A percentile compares a stretch with the other conserved stretches of the same genome.
Conservation (phyloP, 2,797 vertebrate species). For the Onychomys arenicola region DNA sequence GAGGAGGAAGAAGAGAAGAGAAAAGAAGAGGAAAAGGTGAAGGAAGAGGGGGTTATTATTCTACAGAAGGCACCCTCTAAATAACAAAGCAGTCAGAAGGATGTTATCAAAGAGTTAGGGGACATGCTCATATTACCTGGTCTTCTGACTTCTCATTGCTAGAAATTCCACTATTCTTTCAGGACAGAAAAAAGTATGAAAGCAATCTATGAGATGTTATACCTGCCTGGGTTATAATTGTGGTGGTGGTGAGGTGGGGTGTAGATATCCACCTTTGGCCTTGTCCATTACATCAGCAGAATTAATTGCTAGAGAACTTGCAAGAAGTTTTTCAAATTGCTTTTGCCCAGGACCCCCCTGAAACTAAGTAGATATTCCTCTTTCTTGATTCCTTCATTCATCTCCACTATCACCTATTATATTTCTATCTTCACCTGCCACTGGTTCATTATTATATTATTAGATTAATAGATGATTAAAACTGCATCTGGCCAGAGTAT, state of each 20-base stretch:
- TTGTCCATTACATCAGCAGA: neutral
- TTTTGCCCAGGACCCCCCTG: neutral
- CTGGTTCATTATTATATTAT: neutral
- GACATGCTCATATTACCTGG: neutral
- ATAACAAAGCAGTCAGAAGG: neutral
- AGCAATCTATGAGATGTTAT: neutral
- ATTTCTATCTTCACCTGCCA: conserved; percentile 13
- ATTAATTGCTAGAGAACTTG: neutral
- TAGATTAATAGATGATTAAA: conserved; percentile 5
- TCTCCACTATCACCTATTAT: neutral
- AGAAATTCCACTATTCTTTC: neutral
- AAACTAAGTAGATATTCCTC: neutral
- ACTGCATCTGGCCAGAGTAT: neutral
- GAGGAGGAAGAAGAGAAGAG: neutral
- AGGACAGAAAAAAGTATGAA: neutral
- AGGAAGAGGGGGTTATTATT: neutral
- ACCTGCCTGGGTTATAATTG: neutral
- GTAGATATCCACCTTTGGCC: neutral
- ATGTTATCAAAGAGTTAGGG: neutral
- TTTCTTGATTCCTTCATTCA: neutral
- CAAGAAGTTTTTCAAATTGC: neutral
- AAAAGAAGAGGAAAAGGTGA: neutral
- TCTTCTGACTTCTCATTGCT: neutral
- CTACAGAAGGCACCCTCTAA: neutral
- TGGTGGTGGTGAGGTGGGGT: fast-evolving